Percentiles rank a stretch among this genome's conserved stretches.
Conservation (phyloP, 2,888 invertebrate species). For the Rotaria socialis region DNA sequence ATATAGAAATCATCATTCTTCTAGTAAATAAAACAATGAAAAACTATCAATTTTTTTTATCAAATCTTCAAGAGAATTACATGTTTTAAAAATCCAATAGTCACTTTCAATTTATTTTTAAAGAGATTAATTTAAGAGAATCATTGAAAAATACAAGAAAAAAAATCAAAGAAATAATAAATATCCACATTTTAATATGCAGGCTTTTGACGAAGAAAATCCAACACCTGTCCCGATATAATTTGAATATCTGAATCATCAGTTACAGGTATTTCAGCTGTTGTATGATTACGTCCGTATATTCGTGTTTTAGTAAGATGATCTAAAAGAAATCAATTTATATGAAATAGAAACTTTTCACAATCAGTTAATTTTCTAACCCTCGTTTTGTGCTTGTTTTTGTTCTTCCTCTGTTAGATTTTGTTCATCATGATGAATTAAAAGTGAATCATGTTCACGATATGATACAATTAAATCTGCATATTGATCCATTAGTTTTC, state of each 20-base stretch:
- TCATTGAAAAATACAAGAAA: too few species aligned
- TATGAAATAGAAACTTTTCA: too few species aligned
- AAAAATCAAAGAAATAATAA: too few species aligned
- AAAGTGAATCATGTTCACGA: slow-evolving; percentile 89
- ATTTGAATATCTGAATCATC: background rate
- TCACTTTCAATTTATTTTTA: too few species aligned
- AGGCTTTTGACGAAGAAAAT: background rate
- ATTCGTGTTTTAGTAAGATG: background rate
- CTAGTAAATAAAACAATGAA: too few species aligned
- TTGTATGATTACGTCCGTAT: background rate
- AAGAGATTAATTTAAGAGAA: too few species aligned
- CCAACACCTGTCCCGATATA: background rate
- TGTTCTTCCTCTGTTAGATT: slow-evolving; percentile 45
- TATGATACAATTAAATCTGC: slow-evolving; percentile 64
- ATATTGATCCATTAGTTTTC: slow-evolving; percentile 36
- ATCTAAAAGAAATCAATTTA: background rate
- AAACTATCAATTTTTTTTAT: too few species aligned
- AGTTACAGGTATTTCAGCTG: background rate
- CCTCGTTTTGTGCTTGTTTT: slow-evolving; percentile 37
- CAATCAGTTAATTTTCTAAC: background rate
- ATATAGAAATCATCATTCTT: too few species aligned
- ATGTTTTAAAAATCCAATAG: too few species aligned
- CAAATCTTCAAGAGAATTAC: too few species aligned
- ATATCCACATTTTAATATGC: too few species aligned
- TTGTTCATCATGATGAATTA: slow-evolving; percentile 64